Conservation (phyloP, 1,140 invertebrate species). For the Aphelinus certus region DNA sequence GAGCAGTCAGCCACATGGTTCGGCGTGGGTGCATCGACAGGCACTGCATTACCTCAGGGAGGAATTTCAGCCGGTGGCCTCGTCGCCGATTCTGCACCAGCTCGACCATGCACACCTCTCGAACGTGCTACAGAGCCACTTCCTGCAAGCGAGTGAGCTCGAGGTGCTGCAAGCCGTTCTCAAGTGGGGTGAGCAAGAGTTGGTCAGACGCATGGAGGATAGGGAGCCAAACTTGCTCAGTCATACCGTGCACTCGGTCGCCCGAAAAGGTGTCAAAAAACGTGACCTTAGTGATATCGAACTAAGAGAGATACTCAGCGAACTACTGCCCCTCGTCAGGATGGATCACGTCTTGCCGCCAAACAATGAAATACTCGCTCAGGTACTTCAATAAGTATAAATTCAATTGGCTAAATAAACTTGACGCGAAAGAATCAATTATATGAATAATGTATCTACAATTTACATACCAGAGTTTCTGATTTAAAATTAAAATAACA, state of each 20-base stretch:
- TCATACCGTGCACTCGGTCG: conserved; percentile 90
- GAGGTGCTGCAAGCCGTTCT: conserved; percentile 88
- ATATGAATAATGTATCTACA: too few species aligned
- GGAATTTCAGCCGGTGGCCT: conserved; percentile 82
- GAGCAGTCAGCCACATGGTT: conserved; percentile 89
- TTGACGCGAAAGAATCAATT: too few species aligned
- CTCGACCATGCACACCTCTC: conserved; percentile 83
- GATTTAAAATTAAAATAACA: too few species aligned
- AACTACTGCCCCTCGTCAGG: conserved; percentile 83
- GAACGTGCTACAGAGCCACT: conserved; percentile 86
- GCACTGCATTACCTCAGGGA: conserved; percentile 85
- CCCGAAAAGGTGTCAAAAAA: conserved; percentile 86
- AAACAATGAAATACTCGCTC: conserved; percentile 82
- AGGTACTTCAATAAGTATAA: conserved; percentile 54
- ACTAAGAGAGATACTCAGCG: conserved; percentile 84
- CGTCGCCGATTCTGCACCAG: conserved; percentile 79
- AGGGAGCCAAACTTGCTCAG: conserved; percentile 90
- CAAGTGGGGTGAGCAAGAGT: conserved; percentile 90
- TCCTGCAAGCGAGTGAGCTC: conserved; percentile 89
- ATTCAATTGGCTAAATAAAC: conserved; percentile 1
- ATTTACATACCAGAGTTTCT: too few species aligned
- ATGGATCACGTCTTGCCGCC: conserved; percentile 90
- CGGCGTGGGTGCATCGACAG: conserved; percentile 89
- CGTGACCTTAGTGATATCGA: conserved; percentile 88
- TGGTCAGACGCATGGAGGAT: conserved; percentile 85